Conservation (phyloP, 2,888 invertebrate genomes). For the Panorpa germanica region DNA sequence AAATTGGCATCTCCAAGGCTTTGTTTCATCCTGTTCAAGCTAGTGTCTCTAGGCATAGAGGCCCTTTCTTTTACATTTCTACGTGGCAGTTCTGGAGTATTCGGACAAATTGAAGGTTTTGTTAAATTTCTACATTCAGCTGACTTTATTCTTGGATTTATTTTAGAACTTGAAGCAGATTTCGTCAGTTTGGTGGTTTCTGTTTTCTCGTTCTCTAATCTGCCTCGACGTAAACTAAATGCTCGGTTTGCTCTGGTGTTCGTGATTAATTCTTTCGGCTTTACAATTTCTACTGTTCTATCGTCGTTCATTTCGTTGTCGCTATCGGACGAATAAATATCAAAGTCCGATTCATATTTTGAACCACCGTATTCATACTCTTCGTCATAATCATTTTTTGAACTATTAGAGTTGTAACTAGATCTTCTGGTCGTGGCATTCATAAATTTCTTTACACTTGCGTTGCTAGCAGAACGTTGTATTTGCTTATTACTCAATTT, state of each 20-base stretch:
- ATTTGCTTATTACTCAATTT: conserved; percentile 13
- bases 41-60: conserved; percentile 24
- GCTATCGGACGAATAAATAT: no score
- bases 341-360: no score
- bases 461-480: conserved; percentile 25
- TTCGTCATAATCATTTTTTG: conserved; percentile 21
- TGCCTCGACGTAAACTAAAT: conserved; percentile 44
- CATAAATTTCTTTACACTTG: conserved; percentile 22
- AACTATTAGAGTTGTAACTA: no score
- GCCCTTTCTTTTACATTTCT: conserved; percentile 17
- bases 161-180: no score
- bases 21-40: conserved; percentile 22
- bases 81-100: conserved; percentile 26
- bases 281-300: no score
- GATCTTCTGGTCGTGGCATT: conserved; percentile 13
- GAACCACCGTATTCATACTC: conserved; percentile 17
- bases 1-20: conserved; percentile 24
- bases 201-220: no score
- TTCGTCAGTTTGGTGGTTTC: no score
- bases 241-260: conserved; percentile 53
- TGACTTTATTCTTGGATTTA: no score
- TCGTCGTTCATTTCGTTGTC: no score
- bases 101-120: no score
- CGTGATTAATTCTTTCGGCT: conserved; percentile 22
- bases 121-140: no score